Percentiles rank a stretch among this genome's conserved stretches.
These are phyloP conservation scores for Dilophus febrilis DNA, from an alignment of 2,888 invertebrate genomes.

Conservation along the genomic window DNA sequence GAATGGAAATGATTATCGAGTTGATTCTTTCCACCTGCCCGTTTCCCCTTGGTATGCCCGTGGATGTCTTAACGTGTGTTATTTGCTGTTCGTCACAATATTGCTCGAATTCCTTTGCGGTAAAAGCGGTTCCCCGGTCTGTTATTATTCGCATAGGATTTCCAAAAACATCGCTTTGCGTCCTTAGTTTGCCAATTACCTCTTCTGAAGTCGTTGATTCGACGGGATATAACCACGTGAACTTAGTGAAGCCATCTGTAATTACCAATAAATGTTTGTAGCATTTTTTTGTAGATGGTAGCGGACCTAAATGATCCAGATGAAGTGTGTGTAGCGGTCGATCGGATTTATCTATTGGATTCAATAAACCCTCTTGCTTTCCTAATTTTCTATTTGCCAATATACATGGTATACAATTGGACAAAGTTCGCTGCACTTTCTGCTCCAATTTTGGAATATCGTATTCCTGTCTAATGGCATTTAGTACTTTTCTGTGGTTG, in stretches of 20 bases:
- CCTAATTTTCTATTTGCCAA: neutral
- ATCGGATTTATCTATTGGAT: conserved; percentile 17
- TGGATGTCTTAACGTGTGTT: conserved; percentile 8
- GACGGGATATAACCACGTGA: conserved; percentile 8
- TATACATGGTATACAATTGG: too few relatives aligned
- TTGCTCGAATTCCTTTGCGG: conserved; percentile 6
- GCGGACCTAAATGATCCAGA: conserved; percentile 20
- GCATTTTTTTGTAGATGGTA: conserved; percentile 15
- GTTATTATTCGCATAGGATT: conserved; percentile 9
- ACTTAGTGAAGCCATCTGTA: conserved; percentile 4
- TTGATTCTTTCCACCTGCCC: conserved; percentile 10
- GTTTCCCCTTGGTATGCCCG: conserved; percentile 10
- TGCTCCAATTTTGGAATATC: conserved; percentile 4
- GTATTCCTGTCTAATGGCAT: neutral
- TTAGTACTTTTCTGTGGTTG: conserved; percentile 11
- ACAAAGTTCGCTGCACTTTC: conserved; percentile 3
- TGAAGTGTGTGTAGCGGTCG: conserved; percentile 18
- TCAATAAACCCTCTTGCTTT: conserved; percentile 19
- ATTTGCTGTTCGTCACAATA: neutral
- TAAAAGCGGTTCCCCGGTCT: conserved; percentile 12
- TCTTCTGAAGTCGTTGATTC: conserved; percentile 10
- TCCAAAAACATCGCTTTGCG: conserved; percentile 4
- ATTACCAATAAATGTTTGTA: conserved; percentile 5
- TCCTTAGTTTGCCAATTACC: conserved; percentile 6
- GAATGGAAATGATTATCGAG: neutral